A percentile compares a stretch with the other conserved stretches of the same genome.
phyloP scores from a whole-genome alignment of 2,797 vertebrate species.

The Macrochelys suwanniensis region DNA sequence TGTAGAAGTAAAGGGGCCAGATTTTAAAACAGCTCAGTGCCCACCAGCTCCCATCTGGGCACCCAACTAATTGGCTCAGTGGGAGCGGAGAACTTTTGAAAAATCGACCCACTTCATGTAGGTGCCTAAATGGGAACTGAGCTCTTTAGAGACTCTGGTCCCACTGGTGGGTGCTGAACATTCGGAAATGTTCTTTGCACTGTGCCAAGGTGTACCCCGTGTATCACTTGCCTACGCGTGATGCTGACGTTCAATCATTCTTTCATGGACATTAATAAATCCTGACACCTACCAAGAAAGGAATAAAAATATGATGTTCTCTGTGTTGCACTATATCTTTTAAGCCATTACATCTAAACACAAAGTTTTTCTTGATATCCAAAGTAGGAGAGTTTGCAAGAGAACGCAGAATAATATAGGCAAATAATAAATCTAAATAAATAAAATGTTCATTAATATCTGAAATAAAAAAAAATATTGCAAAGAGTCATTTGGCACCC shows the following conservation, averaged over 20 bases:
- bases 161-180: not conserved
- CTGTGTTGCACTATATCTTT: not conserved
- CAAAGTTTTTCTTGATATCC: not conserved
- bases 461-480: no score
- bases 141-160: not conserved
- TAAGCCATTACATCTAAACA: not conserved
- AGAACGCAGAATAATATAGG: not conserved
- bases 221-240: not conserved
- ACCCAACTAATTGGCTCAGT: not conserved
- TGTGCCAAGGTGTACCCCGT: not conserved
- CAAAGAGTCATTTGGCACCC: not conserved
- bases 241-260: not conserved
- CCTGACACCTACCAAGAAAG: not conserved
- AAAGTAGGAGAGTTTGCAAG: not conserved
- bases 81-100: not conserved
- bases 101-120: not conserved
- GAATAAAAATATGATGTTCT: not conserved
- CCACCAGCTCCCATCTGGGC: not conserved
- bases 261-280: not conserved
- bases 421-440: not conserved
- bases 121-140: not conserved
- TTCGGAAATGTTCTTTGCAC: not conserved
- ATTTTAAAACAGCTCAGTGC: slow-evolving; percentile 8
- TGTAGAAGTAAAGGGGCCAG: not conserved
- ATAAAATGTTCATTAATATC: no score